These are phyloP conservation scores for Cydia strobilella DNA, from an alignment of 1,140 invertebrate species.

Conservation along the genomic window DNA sequence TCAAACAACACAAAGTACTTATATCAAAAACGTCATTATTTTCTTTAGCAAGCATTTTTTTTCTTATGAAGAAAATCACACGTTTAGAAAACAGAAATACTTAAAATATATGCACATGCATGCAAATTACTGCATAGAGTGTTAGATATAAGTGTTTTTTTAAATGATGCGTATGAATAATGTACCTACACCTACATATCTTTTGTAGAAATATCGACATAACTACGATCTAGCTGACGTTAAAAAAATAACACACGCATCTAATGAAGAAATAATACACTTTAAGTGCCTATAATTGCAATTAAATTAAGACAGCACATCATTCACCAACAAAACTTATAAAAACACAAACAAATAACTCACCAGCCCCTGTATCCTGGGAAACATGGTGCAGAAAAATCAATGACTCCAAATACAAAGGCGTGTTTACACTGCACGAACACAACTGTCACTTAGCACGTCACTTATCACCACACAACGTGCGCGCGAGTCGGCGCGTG, in stretches of 20 bases:
- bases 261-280: not conserved
- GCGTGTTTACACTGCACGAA: conserved; percentile 46
- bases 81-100: not conserved
- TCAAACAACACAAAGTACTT: not conserved
- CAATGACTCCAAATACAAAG: conserved; percentile 34
- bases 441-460: conserved; percentile 37
- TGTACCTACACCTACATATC: too few species aligned
- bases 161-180: too few species aligned
- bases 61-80: conserved; percentile 6
- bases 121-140: not conserved
- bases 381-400: conserved; percentile 60
- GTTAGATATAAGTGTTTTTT: too few species aligned
- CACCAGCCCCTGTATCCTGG: conserved; percentile 70
- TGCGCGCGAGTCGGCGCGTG: conserved; percentile 57
- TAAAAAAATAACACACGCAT: too few species aligned
- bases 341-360: conserved; percentile 44
- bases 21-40: not conserved
- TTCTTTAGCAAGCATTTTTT: not conserved
- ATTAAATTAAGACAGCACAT: not conserved
- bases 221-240: too few species aligned
- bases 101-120: not conserved
- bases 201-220: not conserved
- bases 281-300: not conserved
- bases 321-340: not conserved
- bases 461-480: conserved; percentile 38